These are phyloP conservation scores for Zele albiditarsus DNA, from an alignment of 2,888 invertebrate species.

Conservation along the genomic window DNA sequence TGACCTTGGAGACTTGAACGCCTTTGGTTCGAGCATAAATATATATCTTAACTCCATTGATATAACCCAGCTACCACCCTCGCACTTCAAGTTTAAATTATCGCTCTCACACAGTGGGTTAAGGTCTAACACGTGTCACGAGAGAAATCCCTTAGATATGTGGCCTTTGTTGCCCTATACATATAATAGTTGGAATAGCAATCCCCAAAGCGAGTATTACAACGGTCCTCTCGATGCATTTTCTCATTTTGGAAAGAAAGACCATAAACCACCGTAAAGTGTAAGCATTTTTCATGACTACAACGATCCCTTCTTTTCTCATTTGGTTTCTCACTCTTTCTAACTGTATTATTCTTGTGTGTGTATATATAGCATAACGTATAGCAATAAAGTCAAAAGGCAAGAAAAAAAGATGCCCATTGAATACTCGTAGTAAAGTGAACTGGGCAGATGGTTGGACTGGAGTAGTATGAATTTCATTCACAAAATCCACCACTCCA, in stretches of 20 bases:
- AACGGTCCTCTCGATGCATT: neutral
- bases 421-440: conserved; percentile 62
- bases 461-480: conserved; percentile 62
- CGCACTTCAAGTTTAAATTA: neutral
- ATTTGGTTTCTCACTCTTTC: neutral
- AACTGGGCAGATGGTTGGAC: conserved; percentile 62
- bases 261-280: conserved; percentile 51
- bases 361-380: neutral
- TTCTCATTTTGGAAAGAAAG: conserved; percentile 21
- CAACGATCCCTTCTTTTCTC: conserved; percentile 38
- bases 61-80: neutral
- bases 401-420: conserved; percentile 52
- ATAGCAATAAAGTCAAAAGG: conserved; percentile 20
- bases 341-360: neutral
- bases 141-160: conserved; percentile 15
- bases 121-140: conserved; percentile 33
- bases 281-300: conserved; percentile 39
- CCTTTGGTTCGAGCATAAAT: neutral
- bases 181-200: neutral
- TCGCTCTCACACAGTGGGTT: conserved; percentile 2
- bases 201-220: conserved; percentile 27
- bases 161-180: neutral
- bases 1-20: conserved; percentile 18
- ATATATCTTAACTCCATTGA: conserved; percentile 20
- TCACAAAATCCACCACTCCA: conserved; percentile 60